Conservation (phyloP, 1,140 invertebrate species). For the Cherax quadricarinatus region DNA sequence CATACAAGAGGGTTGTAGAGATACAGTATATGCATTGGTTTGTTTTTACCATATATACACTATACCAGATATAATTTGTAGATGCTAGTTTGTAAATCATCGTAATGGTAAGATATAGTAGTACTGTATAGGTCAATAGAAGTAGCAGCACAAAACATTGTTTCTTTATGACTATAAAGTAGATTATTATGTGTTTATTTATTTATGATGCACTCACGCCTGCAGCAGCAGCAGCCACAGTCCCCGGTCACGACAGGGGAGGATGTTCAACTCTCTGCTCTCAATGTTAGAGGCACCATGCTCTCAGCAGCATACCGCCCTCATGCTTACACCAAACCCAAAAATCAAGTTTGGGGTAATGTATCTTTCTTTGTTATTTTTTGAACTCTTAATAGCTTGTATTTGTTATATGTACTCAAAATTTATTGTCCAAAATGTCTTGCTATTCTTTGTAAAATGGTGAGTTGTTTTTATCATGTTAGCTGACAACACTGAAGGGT, state of each 20-base stretch:
- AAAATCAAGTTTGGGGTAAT: slow-evolving; percentile 51
- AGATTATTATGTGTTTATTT: neutral
- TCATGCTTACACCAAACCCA: slow-evolving; percentile 24
- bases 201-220: neutral
- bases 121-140: neutral
- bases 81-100: too few relatives aligned
- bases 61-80: too few relatives aligned
- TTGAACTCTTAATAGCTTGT: neutral
- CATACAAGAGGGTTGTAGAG: too few relatives aligned
- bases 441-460: too few relatives aligned
- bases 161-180: neutral
- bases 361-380: neutral
- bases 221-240: slow-evolving; percentile 47
- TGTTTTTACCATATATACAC: too few relatives aligned
- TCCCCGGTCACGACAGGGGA: slow-evolving; percentile 52
- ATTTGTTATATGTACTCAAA: too few relatives aligned
- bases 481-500: too few relatives aligned
- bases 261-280: slow-evolving; percentile 17
- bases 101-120: neutral
- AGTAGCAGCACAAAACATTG: neutral
- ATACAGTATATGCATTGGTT: too few relatives aligned
- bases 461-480: too few relatives aligned
- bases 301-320: slow-evolving; percentile 44
- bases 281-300: slow-evolving; percentile 51
- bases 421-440: too few relatives aligned